phyloP scores from a whole-genome alignment of 2,888 invertebrate species.

The Philaethria dido region DNA sequence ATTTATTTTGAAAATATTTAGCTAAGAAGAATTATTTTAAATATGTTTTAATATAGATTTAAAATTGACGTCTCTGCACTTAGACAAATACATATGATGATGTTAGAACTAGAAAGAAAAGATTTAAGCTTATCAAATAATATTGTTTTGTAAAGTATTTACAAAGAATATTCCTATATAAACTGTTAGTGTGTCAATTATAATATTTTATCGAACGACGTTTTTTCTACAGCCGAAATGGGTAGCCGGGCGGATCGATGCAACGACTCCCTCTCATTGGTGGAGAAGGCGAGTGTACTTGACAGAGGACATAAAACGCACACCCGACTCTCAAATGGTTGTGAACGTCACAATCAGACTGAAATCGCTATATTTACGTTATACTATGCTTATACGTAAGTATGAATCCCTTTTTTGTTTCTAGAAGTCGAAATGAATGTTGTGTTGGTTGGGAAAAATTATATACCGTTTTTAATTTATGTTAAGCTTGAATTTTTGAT shows the following conservation, averaged over 20 bases:
- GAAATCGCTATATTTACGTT: not conserved
- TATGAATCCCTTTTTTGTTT: not conserved
- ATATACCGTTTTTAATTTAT: not conserved
- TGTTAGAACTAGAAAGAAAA: too few relatives aligned
- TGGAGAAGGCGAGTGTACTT: slow-evolving; percentile 51
- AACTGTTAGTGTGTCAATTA: not conserved
- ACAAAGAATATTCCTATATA: too few relatives aligned
- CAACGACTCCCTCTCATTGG: slow-evolving; percentile 49
- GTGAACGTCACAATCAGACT: slow-evolving; percentile 16
- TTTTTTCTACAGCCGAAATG: slow-evolving; percentile 34
- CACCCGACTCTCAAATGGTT: slow-evolving; percentile 10
- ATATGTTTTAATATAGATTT: too few relatives aligned
- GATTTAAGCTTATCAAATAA: too few relatives aligned
- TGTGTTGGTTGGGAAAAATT: not conserved
- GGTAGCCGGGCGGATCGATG: slow-evolving; percentile 51
- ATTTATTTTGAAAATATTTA: too few relatives aligned
- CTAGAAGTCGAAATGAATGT: not conserved
- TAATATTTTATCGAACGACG: slow-evolving; percentile 34
- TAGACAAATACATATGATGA: too few relatives aligned
- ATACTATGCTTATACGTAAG: not conserved
- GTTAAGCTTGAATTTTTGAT: not conserved
- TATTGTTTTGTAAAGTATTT: too few relatives aligned
- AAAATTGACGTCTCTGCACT: too few relatives aligned
- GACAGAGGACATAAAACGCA: slow-evolving; percentile 63
- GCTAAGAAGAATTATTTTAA: too few relatives aligned